Evolutionary conservation across 2,888 invertebrate species (phyloP).

Genomic region (Eupithecia centaureata): DNA sequence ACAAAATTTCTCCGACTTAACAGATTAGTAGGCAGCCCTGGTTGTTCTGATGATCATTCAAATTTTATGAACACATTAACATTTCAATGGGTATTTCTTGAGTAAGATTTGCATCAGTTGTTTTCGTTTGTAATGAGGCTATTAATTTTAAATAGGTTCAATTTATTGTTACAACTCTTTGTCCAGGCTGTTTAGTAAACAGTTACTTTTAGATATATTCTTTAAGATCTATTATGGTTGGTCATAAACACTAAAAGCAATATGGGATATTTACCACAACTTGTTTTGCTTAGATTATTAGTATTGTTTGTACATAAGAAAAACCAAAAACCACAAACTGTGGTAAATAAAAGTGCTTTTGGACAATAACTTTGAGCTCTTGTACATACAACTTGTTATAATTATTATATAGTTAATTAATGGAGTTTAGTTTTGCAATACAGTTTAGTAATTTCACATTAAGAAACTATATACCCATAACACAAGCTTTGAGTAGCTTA

Average conservation of each 20-base stretch:
- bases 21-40: neutral
- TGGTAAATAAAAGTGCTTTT: no score
- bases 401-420: no score
- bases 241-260: neutral
- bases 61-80: conserved; percentile 39
- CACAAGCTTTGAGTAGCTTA: no score
- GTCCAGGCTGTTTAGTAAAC: neutral
- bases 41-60: conserved; percentile 24
- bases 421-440: no score
- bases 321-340: no score
- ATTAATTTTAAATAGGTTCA: conserved; percentile 10
- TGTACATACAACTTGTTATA: no score
- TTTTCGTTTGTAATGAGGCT: conserved; percentile 20
- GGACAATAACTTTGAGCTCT: no score
- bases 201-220: neutral
- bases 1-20: neutral
- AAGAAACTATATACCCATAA: no score
- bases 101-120: conserved; percentile 18
- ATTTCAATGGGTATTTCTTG: conserved; percentile 37
- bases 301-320: no score
- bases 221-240: neutral
- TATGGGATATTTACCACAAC: no score
- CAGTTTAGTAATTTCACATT: no score
- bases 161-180: neutral
- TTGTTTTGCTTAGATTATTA: no score